Base-by-base conservation (phyloP, 23 tunicate genomes). In the Styela clava region DNA sequence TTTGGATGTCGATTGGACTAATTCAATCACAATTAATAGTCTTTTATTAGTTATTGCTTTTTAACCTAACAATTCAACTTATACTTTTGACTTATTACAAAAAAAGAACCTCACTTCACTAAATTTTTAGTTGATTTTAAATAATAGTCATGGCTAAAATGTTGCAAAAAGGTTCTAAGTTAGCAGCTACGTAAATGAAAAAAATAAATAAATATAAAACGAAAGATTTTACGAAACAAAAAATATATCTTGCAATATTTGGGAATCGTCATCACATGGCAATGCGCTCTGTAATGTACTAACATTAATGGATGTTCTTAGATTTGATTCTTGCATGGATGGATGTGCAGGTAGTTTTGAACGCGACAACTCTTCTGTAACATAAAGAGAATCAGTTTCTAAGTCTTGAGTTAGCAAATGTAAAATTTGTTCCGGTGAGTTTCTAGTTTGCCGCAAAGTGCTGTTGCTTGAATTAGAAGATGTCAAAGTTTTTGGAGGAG, bases 181-280 rank as follows among this genome's bases (percentile, higher is more conserved):
- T n/a, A n/a, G n/a, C n/a, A n/a, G n/a, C n/a, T n/a, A n/a, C n/a
- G n/a, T n/a, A n/a, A n/a, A n/a, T n/a, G n/a, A n/a, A n/a, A n/a
- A n/a, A n/a, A n/a, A n/a, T n/a, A n/a, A n/a, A n/a, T n/a, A n/a
- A n/a, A n/a, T n/a, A n/a, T n/a, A n/a, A n/a, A n/a, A n/a, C n/a
- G 56, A 44, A 7, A 44, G 12, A 12, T 7, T 44, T 44, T 12
- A 44, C 12, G 35, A 71, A 37, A 76, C 81, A 1, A 76, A 76
- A 52, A 76, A 76, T 76, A 76, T 76, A 22, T 76, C 81, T 44
- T 76, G 64, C 81, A 76, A 35, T 44, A 76, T 76, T 76, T 76
- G 65, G 31, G 81, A 44, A 52, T 76, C 81, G 44, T 76, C 81
- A 16, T 44, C 56, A 44, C 56, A 44, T 44, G 56, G 12, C 7